Base-by-base conservation (phyloP, 2,888 invertebrate genomes). In the Archaeoteleia sp. region DNA sequence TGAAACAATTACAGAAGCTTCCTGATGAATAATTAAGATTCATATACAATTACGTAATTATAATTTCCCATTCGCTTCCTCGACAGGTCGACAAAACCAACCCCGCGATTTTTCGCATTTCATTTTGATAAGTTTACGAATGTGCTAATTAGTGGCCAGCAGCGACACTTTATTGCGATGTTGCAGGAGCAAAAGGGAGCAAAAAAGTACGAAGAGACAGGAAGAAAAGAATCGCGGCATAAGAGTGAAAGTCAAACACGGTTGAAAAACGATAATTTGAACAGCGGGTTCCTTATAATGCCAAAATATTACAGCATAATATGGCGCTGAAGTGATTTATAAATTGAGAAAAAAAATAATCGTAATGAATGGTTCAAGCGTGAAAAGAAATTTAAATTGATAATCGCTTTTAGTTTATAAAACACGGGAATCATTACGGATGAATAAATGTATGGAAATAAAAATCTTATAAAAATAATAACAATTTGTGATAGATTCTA, bases 291-390 rank as follows among this genome's bases (percentile, higher is more conserved):
- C 58, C 49, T 58, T 58, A 48, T 58, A 23, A 25, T 27, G 34
- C 34, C 25, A 58, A 58, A 58, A 58, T 49, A 58, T 58, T 58
- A 58, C 42, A 35, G 12, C 48, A 58, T 58, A 58, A 58, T 49
- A 27, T 40, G 12, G 42, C 58, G 9, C 8, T 1, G 27, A 6
- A 29, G 49, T 58, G 48, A 58, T 58, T 48, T 49, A 58, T 58
- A 40, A 58, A 32, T 42, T 32, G 34, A 15, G n/a, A 8, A 9
- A 12, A 7, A 25, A 29, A 29, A 15, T 1, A 10, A 23, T 7
- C 34, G 43, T 27, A 6, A 27, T 20, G 23, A 14, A 34, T 32
- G 8, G 29, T n/a, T 27, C 4, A 29, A 14, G 37, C 30, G 20
- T 37, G 37, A 49, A 42, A 27, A 42, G 25, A 49, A 49, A 57